phyloP scores from a whole-genome alignment of 1,140 invertebrate genomes.

The Alviniconcha marisindica region DNA sequence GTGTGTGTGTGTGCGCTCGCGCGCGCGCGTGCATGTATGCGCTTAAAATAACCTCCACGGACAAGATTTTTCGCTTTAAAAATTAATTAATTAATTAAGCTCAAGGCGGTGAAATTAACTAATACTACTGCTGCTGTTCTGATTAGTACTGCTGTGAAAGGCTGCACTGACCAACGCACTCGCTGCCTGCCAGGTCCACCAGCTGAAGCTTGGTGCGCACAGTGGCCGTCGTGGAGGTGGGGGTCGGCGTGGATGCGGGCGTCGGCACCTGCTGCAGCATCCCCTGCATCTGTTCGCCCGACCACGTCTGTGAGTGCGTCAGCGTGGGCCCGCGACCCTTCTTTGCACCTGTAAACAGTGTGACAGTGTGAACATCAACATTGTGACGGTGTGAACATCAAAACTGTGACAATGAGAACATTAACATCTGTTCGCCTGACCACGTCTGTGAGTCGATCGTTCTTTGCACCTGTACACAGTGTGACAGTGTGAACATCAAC shows the following conservation, averaged over 20 bases:
- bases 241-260: neutral
- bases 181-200: conserved; percentile 96
- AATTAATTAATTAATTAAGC: too few species aligned
- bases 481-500: too few species aligned
- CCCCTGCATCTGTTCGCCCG: conserved; percentile 25
- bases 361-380: too few species aligned
- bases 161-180: conserved; percentile 83
- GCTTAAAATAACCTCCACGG: too few species aligned
- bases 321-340: neutral
- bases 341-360: conserved; percentile 6
- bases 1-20: too few species aligned
- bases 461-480: conserved; percentile 4
- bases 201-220: conserved; percentile 85
- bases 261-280: conserved; percentile 31
- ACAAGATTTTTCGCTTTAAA: too few species aligned
- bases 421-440: conserved; percentile 32
- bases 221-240: conserved; percentile 44
- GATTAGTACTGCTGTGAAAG: too few species aligned
- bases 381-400: too few species aligned
- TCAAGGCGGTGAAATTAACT: too few species aligned
- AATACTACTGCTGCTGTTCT: too few species aligned
- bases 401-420: too few species aligned
- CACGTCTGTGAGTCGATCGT: conserved; percentile 35
- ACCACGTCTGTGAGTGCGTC: conserved; percentile 42
- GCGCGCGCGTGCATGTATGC: too few species aligned